Conservation (phyloP, 2,888 invertebrate genomes). For the Rapana venosa region DNA sequence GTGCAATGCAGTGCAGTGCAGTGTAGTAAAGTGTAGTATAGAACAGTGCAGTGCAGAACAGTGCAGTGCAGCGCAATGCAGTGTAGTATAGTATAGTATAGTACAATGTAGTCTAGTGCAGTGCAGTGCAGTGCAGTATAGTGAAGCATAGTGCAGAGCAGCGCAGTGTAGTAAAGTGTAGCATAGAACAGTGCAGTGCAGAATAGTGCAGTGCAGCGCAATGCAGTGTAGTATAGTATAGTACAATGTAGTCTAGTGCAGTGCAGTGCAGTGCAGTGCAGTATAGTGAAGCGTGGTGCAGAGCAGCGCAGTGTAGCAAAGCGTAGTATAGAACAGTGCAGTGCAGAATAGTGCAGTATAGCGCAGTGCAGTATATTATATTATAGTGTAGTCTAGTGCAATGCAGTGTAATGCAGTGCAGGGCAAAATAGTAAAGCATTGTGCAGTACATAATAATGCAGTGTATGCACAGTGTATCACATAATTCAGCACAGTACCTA, state of each 20-base stretch:
- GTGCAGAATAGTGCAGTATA: background rate
- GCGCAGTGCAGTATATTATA: background rate
- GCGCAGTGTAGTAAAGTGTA: background rate
- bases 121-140: too few species aligned
- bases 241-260: background rate
- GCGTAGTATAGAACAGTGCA: background rate
- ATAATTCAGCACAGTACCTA: too few species aligned
- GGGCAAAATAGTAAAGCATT: too few species aligned
- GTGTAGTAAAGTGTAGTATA: background rate
- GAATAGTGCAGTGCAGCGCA: background rate
- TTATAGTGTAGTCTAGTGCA: background rate
- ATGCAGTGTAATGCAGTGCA: too few species aligned
- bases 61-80: too few species aligned
- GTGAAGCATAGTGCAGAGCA: background rate
- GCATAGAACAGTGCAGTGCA: background rate
- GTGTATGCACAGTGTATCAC: too few species aligned
- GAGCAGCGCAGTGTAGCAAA: background rate
- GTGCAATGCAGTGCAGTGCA: background rate
- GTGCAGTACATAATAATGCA: too few species aligned
- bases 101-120: too few species aligned
- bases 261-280: constrained; percentile 12
- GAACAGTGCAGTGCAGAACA: too few species aligned
- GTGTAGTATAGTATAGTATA: too few species aligned
- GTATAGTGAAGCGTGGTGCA: background rate
- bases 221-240: constrained; percentile 13